A percentile compares a stretch with the other conserved stretches of the same genome.
These are phyloP conservation scores for Altica lythri DNA, from an alignment of 2,888 invertebrate genomes.

Conservation along the genomic window DNA sequence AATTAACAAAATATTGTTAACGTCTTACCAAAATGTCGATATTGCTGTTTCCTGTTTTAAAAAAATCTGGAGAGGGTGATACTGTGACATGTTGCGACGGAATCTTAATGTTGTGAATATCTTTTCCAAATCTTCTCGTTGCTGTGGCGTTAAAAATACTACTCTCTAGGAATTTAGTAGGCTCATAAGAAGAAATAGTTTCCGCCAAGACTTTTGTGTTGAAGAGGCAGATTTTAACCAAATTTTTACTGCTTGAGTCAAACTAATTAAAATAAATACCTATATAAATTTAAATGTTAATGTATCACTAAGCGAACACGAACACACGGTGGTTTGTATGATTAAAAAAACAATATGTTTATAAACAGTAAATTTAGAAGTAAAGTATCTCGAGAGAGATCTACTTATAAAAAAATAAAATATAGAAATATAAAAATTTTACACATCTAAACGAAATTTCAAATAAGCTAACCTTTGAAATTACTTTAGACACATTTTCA, in stretches of 20 bases:
- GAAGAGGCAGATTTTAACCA: conserved; percentile 20
- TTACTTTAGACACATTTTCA: conserved; percentile 24
- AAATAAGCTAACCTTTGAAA: no score
- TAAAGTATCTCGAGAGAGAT: no score
- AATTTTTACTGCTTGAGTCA: conserved; percentile 13
- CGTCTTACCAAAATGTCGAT: conserved; percentile 33
- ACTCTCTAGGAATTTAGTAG: not conserved
- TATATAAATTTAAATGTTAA: no score
- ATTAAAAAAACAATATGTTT: no score
- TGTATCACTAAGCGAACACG: no score
- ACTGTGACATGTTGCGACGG: conserved; percentile 17
- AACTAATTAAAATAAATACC: conserved; percentile 16
- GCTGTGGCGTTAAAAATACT: conserved; percentile 16
- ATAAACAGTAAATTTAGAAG: no score
- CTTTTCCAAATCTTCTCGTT: conserved; percentile 13
- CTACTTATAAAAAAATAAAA: no score
- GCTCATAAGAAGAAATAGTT: conserved; percentile 13
- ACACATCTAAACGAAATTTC: no score
- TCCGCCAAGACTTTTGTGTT: conserved; percentile 7
- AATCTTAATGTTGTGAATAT: conserved; percentile 8
- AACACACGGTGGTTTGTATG: no score
- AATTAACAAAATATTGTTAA: not conserved
- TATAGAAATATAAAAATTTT: no score
- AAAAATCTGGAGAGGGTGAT: conserved; percentile 24
- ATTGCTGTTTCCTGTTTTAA: not conserved